Evolutionary conservation across 2,888 invertebrate genomes (phyloP).

Genomic region (Temnothorax unifasciatus): DNA sequence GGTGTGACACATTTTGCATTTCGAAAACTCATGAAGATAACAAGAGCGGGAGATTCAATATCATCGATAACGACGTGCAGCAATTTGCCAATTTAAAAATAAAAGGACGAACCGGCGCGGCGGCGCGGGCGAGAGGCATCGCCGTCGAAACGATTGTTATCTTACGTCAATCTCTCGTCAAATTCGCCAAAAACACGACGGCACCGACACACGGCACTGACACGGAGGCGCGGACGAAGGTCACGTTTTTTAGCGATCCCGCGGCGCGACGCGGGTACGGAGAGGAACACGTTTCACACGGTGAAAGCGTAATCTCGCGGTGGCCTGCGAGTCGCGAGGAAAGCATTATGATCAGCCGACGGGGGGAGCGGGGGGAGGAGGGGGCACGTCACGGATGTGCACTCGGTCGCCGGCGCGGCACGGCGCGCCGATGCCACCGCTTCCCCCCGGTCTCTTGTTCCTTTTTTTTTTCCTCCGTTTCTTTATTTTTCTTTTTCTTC

Average conservation of each 20-base stretch:
- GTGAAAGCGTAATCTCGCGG: slow-evolving; percentile 29
- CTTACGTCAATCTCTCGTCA: not conserved
- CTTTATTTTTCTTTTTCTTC: slow-evolving; percentile 51
- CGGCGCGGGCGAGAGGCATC: no score
- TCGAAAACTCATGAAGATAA: not conserved
- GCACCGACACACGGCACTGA: not conserved
- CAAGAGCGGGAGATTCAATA: not conserved
- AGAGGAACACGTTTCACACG: not conserved
- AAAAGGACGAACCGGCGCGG: not conserved
- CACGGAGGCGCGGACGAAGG: not conserved
- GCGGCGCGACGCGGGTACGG: not conserved
- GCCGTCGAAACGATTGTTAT: not conserved
- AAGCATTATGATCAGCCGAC: not conserved
- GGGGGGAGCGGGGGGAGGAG: not conserved
- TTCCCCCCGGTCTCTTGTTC: not conserved
- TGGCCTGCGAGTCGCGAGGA: not conserved
- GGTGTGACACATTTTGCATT: not conserved
- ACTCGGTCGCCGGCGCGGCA: not conserved
- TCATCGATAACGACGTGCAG: not conserved
- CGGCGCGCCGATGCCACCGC: not conserved
- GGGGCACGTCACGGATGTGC: not conserved
- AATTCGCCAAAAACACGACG: not conserved
- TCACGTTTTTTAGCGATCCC: slow-evolving; percentile 11
- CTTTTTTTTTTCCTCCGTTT: not conserved
- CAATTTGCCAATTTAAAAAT: not conserved